A percentile compares a stretch with the other conserved stretches of the same genome.
phyloP scores from a whole-genome alignment of 2,797 vertebrate species.

The Luscinia luscinia region DNA sequence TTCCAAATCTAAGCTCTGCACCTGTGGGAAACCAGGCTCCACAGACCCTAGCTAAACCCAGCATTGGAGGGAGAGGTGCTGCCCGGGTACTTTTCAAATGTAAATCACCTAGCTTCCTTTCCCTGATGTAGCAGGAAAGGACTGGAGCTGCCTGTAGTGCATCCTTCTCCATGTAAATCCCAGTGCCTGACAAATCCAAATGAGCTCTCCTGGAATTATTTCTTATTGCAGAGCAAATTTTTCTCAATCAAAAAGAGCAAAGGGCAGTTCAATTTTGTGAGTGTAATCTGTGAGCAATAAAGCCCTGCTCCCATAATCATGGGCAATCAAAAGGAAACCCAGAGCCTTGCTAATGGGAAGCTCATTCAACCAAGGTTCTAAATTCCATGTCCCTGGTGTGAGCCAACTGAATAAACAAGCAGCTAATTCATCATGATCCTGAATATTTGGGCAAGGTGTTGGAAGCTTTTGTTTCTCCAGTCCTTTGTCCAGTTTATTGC shows the following conservation, averaged over 20 bases:
- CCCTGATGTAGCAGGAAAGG: background rate
- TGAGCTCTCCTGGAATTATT: background rate
- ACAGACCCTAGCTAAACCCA: background rate
- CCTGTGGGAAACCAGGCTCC: background rate
- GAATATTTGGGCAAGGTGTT: background rate
- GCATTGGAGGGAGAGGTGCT: background rate
- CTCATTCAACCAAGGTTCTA: background rate
- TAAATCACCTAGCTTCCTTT: background rate
- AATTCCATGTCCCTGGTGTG: background rate
- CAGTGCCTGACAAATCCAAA: background rate
- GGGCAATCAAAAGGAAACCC: constrained; percentile 9
- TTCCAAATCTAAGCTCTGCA: background rate
- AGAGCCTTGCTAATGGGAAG: background rate
- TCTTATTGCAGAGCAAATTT: constrained; percentile 21
- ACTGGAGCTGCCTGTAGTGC: background rate
- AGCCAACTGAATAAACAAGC: constrained; percentile 47
- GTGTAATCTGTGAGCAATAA: constrained; percentile 27
- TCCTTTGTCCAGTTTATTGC: background rate
- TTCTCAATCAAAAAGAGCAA: background rate
- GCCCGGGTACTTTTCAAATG: background rate
- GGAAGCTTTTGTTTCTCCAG: background rate
- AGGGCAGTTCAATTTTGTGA: constrained; percentile 1
- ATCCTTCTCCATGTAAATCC: background rate
- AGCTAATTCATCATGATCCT: constrained; percentile 5
- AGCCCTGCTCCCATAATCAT: background rate